A percentile compares a stretch with the other conserved stretches of the same genome.
Evolutionary conservation across 2,888 invertebrate genomes (phyloP).

Genomic region (Papilio elwesi): DNA sequence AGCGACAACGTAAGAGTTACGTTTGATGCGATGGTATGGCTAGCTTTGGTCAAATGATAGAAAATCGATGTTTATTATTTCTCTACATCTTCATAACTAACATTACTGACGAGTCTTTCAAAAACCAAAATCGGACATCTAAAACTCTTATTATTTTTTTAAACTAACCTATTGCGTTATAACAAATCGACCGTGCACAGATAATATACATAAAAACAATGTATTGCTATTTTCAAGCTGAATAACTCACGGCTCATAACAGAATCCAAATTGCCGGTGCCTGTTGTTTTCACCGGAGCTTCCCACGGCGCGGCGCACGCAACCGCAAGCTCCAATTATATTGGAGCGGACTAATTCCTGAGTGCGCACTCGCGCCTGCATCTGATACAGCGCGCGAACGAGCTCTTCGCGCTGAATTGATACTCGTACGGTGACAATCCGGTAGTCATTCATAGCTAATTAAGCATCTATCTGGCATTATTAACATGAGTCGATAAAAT

Average conservation of each 20-base stretch:
- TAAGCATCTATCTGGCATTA: too few relatives aligned
- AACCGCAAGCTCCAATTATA: conserved; percentile 57
- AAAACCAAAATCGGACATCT: not conserved
- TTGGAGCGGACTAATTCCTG: conserved; percentile 66
- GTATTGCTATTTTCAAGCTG: conserved; percentile 45
- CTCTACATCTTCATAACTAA: not conserved
- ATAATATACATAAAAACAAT: conserved; percentile 26
- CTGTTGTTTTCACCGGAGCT: conserved; percentile 69
- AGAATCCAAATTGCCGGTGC: conserved; percentile 66
- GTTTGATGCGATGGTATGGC: too few relatives aligned
- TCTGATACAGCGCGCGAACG: conserved; percentile 17
- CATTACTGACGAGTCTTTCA: not conserved
- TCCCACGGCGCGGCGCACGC: conserved; percentile 78
- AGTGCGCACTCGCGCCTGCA: conserved; percentile 48
- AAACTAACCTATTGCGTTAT: conserved; percentile 16
- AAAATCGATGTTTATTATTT: not conserved
- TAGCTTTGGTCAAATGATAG: not conserved
- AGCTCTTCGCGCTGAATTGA: conserved; percentile 18
- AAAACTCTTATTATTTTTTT: not conserved
- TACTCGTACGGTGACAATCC: too few relatives aligned
- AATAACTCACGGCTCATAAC: conserved; percentile 64
- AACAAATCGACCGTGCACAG: conserved; percentile 31
- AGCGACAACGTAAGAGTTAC: too few relatives aligned
- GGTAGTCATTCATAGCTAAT: too few relatives aligned
- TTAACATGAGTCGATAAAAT: too few relatives aligned